Conservation (phyloP, 1,140 invertebrate species). For the Asobara japonica region DNA sequence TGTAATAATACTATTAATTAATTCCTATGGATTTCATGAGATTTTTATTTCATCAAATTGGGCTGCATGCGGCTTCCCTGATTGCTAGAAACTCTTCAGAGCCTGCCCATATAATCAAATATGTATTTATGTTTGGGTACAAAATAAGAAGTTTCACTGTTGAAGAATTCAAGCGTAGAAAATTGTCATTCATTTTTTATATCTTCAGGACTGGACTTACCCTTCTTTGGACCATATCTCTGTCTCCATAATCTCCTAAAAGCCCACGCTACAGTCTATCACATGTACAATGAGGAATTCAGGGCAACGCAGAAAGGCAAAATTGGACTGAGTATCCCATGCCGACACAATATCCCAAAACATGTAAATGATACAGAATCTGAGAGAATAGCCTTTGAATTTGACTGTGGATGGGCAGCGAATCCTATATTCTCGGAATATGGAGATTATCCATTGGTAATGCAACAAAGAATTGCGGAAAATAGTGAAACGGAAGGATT, state of each 20-base stretch:
- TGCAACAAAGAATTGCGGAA: neutral
- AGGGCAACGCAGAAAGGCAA: constrained; percentile 5
- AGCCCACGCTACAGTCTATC: constrained; percentile 68
- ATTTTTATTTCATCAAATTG: no score
- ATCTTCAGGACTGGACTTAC: constrained; percentile 55
- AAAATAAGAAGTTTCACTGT: no score
- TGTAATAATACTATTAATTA: no score
- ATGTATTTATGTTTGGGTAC: no score
- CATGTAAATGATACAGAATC: neutral
- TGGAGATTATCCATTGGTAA: constrained; percentile 2
- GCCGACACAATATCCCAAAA: neutral
- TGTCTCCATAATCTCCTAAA: constrained; percentile 67
- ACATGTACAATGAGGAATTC: constrained; percentile 30
- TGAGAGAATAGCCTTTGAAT: neutral
- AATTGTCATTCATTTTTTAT: neutral
- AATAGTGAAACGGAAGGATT: neutral
- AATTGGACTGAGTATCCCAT: constrained; percentile 22
- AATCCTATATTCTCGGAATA: neutral
- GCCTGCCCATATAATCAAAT: no score
- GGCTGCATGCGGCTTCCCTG: no score
- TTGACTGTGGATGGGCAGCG: neutral
- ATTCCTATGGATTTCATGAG: no score
- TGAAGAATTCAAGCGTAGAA: no score
- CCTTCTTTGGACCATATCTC: constrained; percentile 64
- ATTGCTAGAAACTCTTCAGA: no score